A percentile compares a stretch with the other conserved stretches of the same genome.
Evolutionary conservation across 2,888 invertebrate species (phyloP).

Genomic region (Hydraecia micacea): DNA sequence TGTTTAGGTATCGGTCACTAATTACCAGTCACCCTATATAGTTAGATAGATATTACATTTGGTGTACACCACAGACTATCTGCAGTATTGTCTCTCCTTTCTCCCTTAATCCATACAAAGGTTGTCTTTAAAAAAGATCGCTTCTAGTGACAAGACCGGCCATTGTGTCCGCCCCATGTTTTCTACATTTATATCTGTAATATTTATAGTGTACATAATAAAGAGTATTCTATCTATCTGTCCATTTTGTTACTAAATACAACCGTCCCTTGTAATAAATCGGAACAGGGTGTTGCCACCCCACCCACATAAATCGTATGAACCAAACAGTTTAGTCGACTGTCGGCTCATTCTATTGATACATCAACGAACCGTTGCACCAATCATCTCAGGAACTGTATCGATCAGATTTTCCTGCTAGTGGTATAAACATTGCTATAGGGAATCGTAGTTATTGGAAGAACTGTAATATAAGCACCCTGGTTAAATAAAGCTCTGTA

Average conservation of each 20-base stretch:
- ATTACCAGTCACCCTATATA: no score
- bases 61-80: no score
- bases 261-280: neutral
- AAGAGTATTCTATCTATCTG: no score
- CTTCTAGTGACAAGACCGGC: no score
- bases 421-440: slow-evolving; percentile 8
- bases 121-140: no score
- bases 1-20: no score
- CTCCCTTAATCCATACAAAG: no score
- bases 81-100: no score
- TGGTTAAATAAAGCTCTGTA: neutral
- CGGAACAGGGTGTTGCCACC: neutral
- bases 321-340: slow-evolving; percentile 11
- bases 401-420: slow-evolving; percentile 32
- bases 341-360: neutral
- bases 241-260: neutral
- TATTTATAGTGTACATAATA: no score
- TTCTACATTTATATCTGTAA: no score
- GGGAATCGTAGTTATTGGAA: slow-evolving; percentile 3
- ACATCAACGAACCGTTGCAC: slow-evolving; percentile 13
- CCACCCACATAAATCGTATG: neutral
- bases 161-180: no score
- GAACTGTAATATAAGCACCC: slow-evolving; percentile 1
- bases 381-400: slow-evolving; percentile 14
- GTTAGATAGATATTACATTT: no score